These are phyloP conservation scores for Sycobia sp. DNA, from an alignment of 1,140 invertebrate genomes.

Conservation along the genomic window DNA sequence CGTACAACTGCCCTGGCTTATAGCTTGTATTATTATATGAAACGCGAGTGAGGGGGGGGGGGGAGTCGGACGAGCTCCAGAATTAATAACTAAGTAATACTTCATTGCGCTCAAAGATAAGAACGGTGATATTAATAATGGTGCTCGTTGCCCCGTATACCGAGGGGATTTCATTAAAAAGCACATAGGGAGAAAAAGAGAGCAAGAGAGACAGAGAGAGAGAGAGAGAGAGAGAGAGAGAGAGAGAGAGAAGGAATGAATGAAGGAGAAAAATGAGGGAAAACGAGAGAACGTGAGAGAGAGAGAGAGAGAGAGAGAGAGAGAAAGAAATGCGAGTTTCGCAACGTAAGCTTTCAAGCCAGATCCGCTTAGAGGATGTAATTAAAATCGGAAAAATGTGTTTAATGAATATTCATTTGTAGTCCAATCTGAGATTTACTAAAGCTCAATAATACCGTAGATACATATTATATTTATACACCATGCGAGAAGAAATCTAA, in stretches of 20 bases:
- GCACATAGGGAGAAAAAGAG: slow-evolving; percentile 41
- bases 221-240: slow-evolving; percentile 38
- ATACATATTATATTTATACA: too few species aligned
- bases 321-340: slow-evolving; percentile 18
- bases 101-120: slow-evolving; percentile 56
- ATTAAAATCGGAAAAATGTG: slow-evolving; percentile 59
- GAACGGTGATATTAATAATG: slow-evolving; percentile 58
- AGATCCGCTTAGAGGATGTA: slow-evolving; percentile 59
- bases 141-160: slow-evolving; percentile 45
- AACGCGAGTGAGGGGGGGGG: slow-evolving; percentile 27
- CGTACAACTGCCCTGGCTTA: slow-evolving; percentile 31
- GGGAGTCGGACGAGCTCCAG: slow-evolving; percentile 37
- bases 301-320: slow-evolving; percentile 29
- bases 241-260: too few species aligned
- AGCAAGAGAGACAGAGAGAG: slow-evolving; percentile 35
- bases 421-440: slow-evolving; percentile 50
- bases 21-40: too few species aligned
- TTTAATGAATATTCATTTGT: slow-evolving; percentile 58
- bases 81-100: slow-evolving; percentile 61
- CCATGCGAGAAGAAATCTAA: too few species aligned
- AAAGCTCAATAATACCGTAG: slow-evolving; percentile 46
- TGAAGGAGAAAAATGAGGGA: too few species aligned
- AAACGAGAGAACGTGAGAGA: slow-evolving; percentile 28
- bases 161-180: slow-evolving; percentile 58
- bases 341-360: slow-evolving; percentile 44